Conservation (phyloP, 2,797 vertebrate species). For the Gadopsis marmoratus region DNA sequence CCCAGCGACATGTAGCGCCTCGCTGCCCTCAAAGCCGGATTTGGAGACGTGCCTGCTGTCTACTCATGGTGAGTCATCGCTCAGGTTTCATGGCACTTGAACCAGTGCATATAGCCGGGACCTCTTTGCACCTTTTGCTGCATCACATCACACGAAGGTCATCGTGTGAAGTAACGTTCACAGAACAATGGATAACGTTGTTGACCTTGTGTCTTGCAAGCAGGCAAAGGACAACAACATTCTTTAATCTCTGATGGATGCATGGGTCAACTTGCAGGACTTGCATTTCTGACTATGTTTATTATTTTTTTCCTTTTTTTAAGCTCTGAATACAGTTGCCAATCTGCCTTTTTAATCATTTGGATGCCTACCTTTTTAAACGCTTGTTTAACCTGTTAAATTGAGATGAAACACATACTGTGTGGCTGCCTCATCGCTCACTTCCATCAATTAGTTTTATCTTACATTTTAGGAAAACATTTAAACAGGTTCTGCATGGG, state of each 20-base stretch:
- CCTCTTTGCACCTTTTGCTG: slow-evolving; percentile 26
- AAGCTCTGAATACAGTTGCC: neutral
- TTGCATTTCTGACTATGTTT: neutral
- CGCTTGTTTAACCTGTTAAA: neutral
- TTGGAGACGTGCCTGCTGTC: slow-evolving; percentile 71
- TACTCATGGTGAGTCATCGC: slow-evolving; percentile 78
- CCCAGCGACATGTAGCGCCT: slow-evolving; percentile 73
- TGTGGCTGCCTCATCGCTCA: neutral
- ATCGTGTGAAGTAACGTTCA: neutral
- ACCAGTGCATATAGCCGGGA: neutral
- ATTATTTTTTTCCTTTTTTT: neutral
- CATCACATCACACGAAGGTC: slow-evolving; percentile 10
- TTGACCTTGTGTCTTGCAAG: slow-evolving; percentile 13
- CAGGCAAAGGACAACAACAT: neutral
- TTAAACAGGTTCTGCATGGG: neutral
- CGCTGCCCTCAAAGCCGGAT: slow-evolving; percentile 68
- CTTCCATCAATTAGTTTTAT: neutral
- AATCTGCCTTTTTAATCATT: neutral
- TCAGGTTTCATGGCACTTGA: slow-evolving; percentile 46
- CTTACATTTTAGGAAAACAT: neutral
- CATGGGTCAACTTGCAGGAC: neutral
- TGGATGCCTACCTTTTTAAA: neutral
- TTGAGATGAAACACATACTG: neutral
- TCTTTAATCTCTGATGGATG: neutral
- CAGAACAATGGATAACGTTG: slow-evolving; percentile 7